Evolutionary conservation across 2,797 vertebrate genomes (phyloP).

Genomic region (Notolabrus celidotus): DNA sequence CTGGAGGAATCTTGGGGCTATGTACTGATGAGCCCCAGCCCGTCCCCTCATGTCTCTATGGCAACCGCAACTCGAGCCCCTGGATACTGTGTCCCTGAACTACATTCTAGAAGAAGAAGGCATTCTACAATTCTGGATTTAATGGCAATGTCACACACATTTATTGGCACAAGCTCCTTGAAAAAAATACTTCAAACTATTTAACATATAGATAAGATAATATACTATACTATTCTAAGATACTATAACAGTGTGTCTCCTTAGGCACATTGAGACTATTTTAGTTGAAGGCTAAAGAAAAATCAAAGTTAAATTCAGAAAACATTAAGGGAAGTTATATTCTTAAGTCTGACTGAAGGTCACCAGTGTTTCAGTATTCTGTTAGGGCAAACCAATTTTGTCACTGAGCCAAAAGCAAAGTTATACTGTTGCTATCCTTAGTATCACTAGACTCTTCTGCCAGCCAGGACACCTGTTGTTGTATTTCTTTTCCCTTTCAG

Average conservation of each 20-base stretch:
- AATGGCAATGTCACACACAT: conserved; percentile 34
- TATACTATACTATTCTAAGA: too few relatives aligned
- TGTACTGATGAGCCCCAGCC: conserved; percentile 51
- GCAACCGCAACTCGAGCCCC: conserved; percentile 74
- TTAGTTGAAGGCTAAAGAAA: neutral
- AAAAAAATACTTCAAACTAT: conserved; percentile 2
- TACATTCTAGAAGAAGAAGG: conserved; percentile 54
- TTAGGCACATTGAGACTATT: neutral
- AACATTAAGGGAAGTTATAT: conserved; percentile 13
- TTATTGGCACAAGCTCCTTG: conserved; percentile 9
- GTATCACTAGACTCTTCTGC: conserved; percentile 59
- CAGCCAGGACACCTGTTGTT: conserved; percentile 71
- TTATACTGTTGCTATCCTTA: conserved; percentile 74
- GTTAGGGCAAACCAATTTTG: conserved; percentile 65
- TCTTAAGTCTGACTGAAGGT: conserved; percentile 51
- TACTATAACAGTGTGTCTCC: too few relatives aligned
- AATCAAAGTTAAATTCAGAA: neutral
- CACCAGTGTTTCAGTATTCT: conserved; percentile 54
- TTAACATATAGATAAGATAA: too few relatives aligned
- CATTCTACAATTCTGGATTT: conserved; percentile 54
- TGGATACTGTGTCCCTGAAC: conserved; percentile 64
- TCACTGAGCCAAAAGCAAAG: conserved; percentile 71
- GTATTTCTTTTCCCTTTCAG: conserved; percentile 36
- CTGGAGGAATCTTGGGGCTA: conserved; percentile 61
- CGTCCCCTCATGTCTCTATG: conserved; percentile 60